Base-by-base conservation (phyloP, 92 coral and sea anemone species). In the Epizoanthus fatuus region DNA sequence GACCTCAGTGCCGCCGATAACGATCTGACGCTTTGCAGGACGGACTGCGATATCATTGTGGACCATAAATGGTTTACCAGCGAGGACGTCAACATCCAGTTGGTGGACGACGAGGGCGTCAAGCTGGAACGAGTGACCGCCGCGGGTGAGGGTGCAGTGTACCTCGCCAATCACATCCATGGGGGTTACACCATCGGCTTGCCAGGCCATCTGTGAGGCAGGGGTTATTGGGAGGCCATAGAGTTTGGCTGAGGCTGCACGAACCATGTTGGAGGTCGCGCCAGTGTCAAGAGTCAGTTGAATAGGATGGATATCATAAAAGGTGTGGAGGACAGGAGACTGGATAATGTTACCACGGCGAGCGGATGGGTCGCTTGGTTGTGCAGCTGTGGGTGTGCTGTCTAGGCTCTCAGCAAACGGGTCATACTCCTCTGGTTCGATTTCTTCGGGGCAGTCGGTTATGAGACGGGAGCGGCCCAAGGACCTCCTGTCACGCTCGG, bases 241-340 rank as follows among this genome's bases (percentile, higher is more conserved):
- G 39, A 88, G 69, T 63, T 67, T 53, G 80, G 88, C 84, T 37
- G 90, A 72, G 51, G 64, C 72, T 2, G 87, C 81, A 62, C 81
- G 81, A 22, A 81, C 63, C 93, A 81, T 67, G 69, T 73, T 79
- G 45, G 85, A 75, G 3, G 87, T 90, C 13, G 84, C 73, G 12
- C 81, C 89, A 22, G 93, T 89, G 65, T 89, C 86, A 20, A 85
- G 79, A 68, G 93, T 89, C 49, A 86, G 64, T 78, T 81, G 75
- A 40, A 90, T 32, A 3, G 86, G 88, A 71, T 81, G 88, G 12
- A 45, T 59, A 20, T 85, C 4, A 54, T 74, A 75, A 44, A 85
- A 75, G 39, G 75, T 84, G 81, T 39, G 53, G 10, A 84, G 88
- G 9, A 60, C 81, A 15, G 88, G 87, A 4, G 87, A 84, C 81